These are phyloP conservation scores for Gymnoscelis rufifasciata DNA, from an alignment of 2,888 invertebrate species.

Conservation along the genomic window DNA sequence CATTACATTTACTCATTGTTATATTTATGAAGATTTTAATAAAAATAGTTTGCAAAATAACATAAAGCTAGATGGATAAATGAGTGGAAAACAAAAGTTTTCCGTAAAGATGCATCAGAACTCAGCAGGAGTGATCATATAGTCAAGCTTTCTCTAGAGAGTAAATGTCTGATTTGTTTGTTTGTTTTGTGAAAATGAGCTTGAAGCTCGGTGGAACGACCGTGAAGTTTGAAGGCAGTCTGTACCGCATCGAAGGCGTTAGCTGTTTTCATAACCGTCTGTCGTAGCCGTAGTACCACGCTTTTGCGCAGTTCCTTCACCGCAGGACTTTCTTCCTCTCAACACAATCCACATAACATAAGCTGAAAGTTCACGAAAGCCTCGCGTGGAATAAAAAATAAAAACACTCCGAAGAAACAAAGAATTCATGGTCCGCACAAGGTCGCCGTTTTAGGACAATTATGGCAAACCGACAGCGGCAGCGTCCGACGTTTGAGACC, in stretches of 20 bases:
- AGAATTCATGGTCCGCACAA: constrained; percentile 48
- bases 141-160: too few species aligned
- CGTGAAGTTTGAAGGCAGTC: neutral
- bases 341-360: constrained; percentile 3
- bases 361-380: constrained; percentile 3
- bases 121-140: too few species aligned
- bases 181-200: neutral
- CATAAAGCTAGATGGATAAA: too few species aligned
- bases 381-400: constrained; percentile 22
- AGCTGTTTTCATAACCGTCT: constrained; percentile 22
- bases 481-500: constrained; percentile 40
- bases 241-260: constrained; percentile 13
- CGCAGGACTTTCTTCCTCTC: constrained; percentile 3
- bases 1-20: too few species aligned
- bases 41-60: too few species aligned
- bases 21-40: too few species aligned
- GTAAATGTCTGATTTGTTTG: neutral
- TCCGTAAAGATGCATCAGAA: too few species aligned
- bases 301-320: constrained; percentile 22
- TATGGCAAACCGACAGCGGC: constrained; percentile 50
- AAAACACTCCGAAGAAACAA: constrained; percentile 43
- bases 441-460: constrained; percentile 56
- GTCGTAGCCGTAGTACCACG: constrained; percentile 21
- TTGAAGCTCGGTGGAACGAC: neutral
- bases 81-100: too few species aligned